Base-by-base conservation (phyloP, 2,797 vertebrate species). In the Sebastes cheni region DNA sequence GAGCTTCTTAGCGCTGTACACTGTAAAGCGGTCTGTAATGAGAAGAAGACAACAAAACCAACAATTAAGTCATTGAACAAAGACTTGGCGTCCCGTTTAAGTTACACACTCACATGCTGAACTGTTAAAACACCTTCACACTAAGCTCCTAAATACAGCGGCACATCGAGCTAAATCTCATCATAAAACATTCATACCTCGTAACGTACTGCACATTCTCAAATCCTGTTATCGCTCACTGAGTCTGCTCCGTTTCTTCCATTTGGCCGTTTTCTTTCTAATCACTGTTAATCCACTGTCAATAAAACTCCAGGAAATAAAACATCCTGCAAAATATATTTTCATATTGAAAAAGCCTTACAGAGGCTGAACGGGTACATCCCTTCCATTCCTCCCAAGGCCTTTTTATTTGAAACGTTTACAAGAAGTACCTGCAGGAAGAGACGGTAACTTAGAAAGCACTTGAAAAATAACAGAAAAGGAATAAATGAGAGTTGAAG, bases 1-100 rank as follows among this genome's bases (percentile, higher is more conserved):
- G 88, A 99, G 98, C 92, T 97, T 98, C 96, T 99, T 99, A 75
- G 98, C 95, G 88, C 97, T 95, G 83, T 99, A 99, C 82, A 97
- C 96, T 16, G 98, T 97, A 93, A 98, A 98, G 29, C 97, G 96
- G 62, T 98, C 98, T 99, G 97, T 58, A 94, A 90, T 4, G 92
- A 85, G 86, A 87, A 91, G 88, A 86, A 91, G 29, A 89, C 50
- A 77, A 72, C 27, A 86, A 71, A 46, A 71, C 46, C 54, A 66
- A 60, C 8, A 62, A 30, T 66, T 4, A 65, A 25, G 39, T 82
- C 13, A 62, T 13, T 62, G 18, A 69, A 20, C 6, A 6, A 12
- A 54, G 20, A 55, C 34, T 39, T 58, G n/a, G 8, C 27, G 30
- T 61, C 7, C 23, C 54, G 14, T 30, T 59, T 13, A 65, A 58